Conservation (phyloP, 2,797 vertebrate genomes). For the Morelia viridis region DNA sequence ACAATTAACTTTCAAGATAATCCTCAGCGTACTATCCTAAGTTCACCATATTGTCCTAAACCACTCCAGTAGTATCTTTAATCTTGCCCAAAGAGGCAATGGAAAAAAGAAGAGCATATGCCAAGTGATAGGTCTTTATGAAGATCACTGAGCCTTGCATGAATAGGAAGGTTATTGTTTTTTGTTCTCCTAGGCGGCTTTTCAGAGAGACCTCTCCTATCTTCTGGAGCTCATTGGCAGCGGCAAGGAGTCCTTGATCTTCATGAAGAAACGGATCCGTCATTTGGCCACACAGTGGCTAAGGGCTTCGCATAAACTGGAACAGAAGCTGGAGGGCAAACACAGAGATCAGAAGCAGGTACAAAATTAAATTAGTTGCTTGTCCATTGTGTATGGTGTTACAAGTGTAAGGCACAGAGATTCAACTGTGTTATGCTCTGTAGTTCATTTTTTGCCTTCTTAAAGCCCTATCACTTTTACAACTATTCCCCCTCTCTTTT, state of each 20-base stretch:
- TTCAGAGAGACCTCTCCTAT: slow-evolving; percentile 84
- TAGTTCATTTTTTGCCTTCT: not conserved
- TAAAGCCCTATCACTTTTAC: not conserved
- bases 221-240: slow-evolving; percentile 90
- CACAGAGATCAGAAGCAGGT: slow-evolving; percentile 89
- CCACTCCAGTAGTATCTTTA: not conserved
- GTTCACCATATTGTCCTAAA: not conserved
- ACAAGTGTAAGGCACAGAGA: not conserved
- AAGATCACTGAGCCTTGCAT: not conserved
- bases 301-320: slow-evolving; percentile 79
- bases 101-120: not conserved
- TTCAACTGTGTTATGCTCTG: not conserved
- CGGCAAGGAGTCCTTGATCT: slow-evolving; percentile 92
- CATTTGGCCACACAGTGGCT: slow-evolving; percentile 86
- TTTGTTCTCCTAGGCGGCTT: slow-evolving; percentile 77
- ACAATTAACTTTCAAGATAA: not conserved
- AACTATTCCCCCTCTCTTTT: not conserved
- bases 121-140: not conserved
- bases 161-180: not conserved
- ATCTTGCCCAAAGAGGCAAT: not conserved
- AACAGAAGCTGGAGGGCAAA: slow-evolving; percentile 76
- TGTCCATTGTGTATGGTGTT: not conserved
- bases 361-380: not conserved
- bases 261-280: slow-evolving; percentile 91
- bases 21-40: not conserved